Percentiles rank a stretch among this genome's conserved stretches.
Evolutionary conservation across 2,797 vertebrate genomes (phyloP).

Genomic region (Ctenosaura bakeri): DNA sequence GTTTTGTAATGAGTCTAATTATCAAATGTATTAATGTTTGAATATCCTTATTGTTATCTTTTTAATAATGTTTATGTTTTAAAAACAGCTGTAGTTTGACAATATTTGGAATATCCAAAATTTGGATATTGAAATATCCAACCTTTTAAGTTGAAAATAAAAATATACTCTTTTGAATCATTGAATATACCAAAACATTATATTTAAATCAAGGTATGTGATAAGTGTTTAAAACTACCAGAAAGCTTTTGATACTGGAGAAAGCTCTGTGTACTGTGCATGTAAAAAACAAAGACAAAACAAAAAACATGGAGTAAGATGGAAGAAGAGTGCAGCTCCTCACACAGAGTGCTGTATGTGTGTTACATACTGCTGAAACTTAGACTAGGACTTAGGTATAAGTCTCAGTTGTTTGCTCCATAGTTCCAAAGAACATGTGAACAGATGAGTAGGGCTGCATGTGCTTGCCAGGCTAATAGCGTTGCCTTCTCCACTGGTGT

Average conservation of each 20-base stretch:
- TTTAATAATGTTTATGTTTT: neutral
- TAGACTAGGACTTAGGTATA: neutral
- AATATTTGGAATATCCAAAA: neutral
- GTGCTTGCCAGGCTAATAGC: too few relatives aligned
- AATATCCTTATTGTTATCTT: neutral
- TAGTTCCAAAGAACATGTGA: neutral
- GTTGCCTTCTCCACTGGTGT: neutral
- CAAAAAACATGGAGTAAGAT: neutral
- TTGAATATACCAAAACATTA: neutral
- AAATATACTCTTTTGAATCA: neutral
- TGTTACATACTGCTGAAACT: neutral
- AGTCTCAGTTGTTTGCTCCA: neutral
- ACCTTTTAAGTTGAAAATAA: neutral
- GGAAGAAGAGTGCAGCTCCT: neutral
- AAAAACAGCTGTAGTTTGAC: neutral
- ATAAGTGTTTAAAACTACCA: neutral
- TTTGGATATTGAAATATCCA: neutral
- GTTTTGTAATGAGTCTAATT: neutral
- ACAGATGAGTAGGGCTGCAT: neutral
- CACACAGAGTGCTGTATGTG: neutral
- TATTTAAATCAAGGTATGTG: neutral
- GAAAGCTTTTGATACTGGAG: neutral
- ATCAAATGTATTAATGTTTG: neutral
- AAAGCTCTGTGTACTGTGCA: neutral
- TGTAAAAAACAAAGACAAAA: too few relatives aligned